Percentiles rank a stretch among this genome's conserved stretches.
Evolutionary conservation across 2,113 vertebrate species (phyloP).

Genomic region (Calonectris borealis): DNA sequence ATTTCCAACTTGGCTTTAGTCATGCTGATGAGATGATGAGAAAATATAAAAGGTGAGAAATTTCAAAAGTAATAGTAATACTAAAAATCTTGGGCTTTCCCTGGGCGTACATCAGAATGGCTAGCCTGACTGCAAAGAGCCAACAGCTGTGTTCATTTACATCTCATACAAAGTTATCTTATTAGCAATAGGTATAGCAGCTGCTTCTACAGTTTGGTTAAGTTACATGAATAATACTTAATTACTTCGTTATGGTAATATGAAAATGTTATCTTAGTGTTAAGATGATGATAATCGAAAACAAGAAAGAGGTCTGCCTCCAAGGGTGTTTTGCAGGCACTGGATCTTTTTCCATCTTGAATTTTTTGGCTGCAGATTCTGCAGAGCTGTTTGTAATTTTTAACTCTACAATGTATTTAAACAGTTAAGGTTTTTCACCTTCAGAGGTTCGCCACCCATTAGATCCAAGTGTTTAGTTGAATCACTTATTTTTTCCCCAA

Average conservation of each 20-base stretch:
- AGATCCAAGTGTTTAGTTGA: background rate
- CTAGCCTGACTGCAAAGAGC: background rate
- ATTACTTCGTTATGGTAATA: background rate
- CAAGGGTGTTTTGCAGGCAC: background rate
- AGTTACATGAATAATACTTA: background rate
- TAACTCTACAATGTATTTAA: background rate
- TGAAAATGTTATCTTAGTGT: background rate
- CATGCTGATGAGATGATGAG: background rate
- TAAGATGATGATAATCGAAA: background rate
- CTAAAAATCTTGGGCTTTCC: background rate
- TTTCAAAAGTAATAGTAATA: background rate
- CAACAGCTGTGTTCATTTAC: background rate
- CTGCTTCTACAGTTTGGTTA: background rate
- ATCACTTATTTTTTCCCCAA: background rate
- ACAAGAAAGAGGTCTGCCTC: background rate
- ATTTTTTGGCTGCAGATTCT: background rate
- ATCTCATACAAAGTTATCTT: background rate
- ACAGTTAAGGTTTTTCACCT: background rate
- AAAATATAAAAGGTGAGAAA: background rate
- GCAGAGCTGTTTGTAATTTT: background rate
- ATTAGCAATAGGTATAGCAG: background rate
- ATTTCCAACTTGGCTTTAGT: background rate
- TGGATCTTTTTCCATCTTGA: background rate
- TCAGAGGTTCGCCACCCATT: background rate
- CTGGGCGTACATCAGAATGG: background rate